Percentiles rank a stretch among this genome's conserved stretches.
These are phyloP conservation scores for Anoura caudifer DNA, from an alignment of 2,113 vertebrate genomes.

Conservation along the genomic window DNA sequence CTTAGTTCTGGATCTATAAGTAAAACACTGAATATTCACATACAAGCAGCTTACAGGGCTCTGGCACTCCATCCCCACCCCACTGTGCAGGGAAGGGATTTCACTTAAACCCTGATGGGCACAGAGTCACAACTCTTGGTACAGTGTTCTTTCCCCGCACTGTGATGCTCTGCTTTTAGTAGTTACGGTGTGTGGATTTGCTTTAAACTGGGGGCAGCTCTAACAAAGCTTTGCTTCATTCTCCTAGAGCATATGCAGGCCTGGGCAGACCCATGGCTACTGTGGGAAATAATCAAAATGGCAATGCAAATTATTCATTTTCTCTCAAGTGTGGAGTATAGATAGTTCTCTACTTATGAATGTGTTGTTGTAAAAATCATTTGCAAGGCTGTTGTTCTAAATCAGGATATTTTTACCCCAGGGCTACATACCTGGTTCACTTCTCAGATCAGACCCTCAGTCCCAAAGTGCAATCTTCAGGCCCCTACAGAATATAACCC, in stretches of 20 bases:
- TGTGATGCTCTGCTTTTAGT: not conserved
- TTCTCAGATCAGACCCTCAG: not conserved
- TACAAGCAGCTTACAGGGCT: not conserved
- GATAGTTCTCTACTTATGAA: not conserved
- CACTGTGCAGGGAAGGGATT: not conserved
- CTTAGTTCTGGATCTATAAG: not conserved
- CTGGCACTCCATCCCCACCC: not conserved
- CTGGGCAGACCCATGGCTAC: not conserved
- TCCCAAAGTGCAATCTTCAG: not conserved
- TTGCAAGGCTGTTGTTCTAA: not conserved
- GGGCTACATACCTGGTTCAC: rapidly evolving
- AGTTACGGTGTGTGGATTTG: not conserved
- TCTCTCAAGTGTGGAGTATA: not conserved
- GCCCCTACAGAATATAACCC: not conserved
- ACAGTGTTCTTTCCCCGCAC: not conserved
- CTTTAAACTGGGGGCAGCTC: not conserved
- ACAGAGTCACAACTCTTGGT: rapidly evolving
- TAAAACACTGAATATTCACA: not conserved
- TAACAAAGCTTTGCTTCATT: not conserved
- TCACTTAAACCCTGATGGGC: not conserved
- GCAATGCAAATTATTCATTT: not conserved
- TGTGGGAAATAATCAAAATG: not conserved
- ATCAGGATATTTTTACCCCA: not conserved
- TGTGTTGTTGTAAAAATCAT: not conserved
- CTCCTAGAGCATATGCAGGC: rapidly evolving